Conservation (phyloP, 2,888 invertebrate species). For the Beris morrisii region DNA sequence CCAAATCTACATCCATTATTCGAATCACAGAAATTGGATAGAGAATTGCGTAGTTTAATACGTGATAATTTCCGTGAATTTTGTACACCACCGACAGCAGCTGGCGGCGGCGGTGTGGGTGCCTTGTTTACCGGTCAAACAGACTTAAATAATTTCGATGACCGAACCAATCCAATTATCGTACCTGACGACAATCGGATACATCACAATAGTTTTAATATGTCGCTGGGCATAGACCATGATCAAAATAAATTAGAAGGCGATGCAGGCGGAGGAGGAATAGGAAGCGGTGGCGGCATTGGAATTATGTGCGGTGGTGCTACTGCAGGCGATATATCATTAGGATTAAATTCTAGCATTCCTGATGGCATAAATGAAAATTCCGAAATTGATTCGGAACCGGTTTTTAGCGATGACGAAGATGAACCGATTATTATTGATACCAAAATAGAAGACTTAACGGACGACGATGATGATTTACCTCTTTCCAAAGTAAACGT, state of each 20-base stretch:
- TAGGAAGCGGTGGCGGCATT: background rate
- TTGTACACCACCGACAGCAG: slow-evolving; percentile 41
- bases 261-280: slow-evolving; percentile 36
- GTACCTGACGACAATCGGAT: slow-evolving; percentile 33
- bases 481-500: slow-evolving; percentile 73
- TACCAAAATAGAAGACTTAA: slow-evolving; percentile 53
- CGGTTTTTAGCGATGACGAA: slow-evolving; percentile 51
- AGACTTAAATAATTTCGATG: slow-evolving; percentile 34
- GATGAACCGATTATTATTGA: slow-evolving; percentile 60
- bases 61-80: slow-evolving; percentile 92
- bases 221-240: slow-evolving; percentile 28
- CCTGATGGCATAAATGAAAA: slow-evolving; percentile 44
- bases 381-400: slow-evolving; percentile 51
- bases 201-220: slow-evolving; percentile 35
- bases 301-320: slow-evolving; percentile 18
- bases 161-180: slow-evolving; percentile 32
- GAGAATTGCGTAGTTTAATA: slow-evolving; percentile 72
- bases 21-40: slow-evolving; percentile 64
- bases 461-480: slow-evolving; percentile 66
- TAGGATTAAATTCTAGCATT: slow-evolving; percentile 34
- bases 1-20: slow-evolving; percentile 64
- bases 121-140: slow-evolving; percentile 24
- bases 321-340: background rate
- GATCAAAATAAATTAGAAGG: slow-evolving; percentile 36
- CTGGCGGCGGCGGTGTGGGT: slow-evolving; percentile 42